Base-by-base conservation (phyloP, 2,113 vertebrate species). In the Dipodomys ordii region DNA sequence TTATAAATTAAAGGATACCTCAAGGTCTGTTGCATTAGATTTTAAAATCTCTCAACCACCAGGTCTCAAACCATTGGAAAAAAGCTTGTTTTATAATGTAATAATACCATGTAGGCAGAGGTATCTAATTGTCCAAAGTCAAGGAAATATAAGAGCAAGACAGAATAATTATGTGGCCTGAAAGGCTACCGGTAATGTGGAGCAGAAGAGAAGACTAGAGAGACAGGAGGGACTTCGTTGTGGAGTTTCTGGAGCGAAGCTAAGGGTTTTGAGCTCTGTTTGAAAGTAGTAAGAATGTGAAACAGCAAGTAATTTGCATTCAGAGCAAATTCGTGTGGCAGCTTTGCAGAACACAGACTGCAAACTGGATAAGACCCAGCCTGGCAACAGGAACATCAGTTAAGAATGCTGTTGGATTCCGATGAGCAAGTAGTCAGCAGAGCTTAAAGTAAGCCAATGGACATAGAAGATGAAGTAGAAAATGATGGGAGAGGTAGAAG, bases 1-100 rank as follows among this genome's bases (percentile, higher is more conserved):
- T 79, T 91, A 13, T 90, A 89, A 91, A 67, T 94, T 35, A 94
- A 81, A 93, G 35, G 57, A 68, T 53, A 30, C 60, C 64, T 94
- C 76, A 80, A 92, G 25, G 46, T 76, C 28, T 79, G n/a, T 18
- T 44, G 53, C 53, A 77, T 90, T 80, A 64, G 71, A 64, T 86
- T 91, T 92, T 81, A 23, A 46, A 39, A 60, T 60, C 92, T 87
- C 18, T 87, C 46, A 89, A 39, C 68, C 73, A 78, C 6, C 11
- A 82, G 27, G 27, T 81, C 73, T 84, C n/a, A 95, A 7, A 87
- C 30, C 69, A 60, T 44, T 11, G n/a, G n/a, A 27, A 87, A 81
- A 81, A 82, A n/a, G 7, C 82, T 78, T 78, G 53, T 88, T 81
- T 22, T 91, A 32, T 5, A 10, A 32, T 88, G 5, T 86, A 30